Base-by-base conservation (phyloP, 2,797 vertebrate species). In the Sciurus vulgaris region DNA sequence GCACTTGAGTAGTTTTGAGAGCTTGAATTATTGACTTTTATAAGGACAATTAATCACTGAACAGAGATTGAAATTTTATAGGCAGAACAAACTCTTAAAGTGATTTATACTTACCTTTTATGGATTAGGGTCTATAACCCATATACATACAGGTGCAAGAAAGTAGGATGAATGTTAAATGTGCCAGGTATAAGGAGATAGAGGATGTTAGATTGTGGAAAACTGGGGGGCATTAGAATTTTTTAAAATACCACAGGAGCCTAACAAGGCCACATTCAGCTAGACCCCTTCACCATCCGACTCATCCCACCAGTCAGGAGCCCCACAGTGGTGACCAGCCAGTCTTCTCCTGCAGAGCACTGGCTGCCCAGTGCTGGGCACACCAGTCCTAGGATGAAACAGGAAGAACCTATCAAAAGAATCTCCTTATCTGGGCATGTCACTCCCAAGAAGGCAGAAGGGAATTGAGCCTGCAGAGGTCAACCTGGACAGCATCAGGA, bases 321-420 rank as follows among this genome's bases (percentile, higher is more conserved):
- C 59, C 28, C 28, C 30, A 84, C 38, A 1, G 3, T 49, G 86
- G 65, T 44, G 22, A 11, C 63, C 73, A 20, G 63, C 63, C 5
- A 10, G 78, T 28, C 82, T 85, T 84, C 72, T 74, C 70, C 54
- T 63, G 30, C 44, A 77, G 73, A 72, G 13, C 1, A 63, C 20
- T 5, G 51, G 67, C 67, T 49, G 44, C 56, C 26, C 69, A 35
- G 56, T 22, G 61, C 9, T 61, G 26, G 1, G 35, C 26, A 30
- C 63, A 28, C 26, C 6, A 28, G 28, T 67, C 49, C 87, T 41
- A 59, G 73, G 54, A n/a, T 13, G 24, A 76, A 35, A 74, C 69
- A 63, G 84, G 38, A 96, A 89, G 85, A 65, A n/a, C n/a, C 49
- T 63, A 30, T 56, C 54, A 76, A 38, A 92, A 56, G 92, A 90